These are phyloP conservation scores for Lethenteron camtschaticum DNA, from an alignment of 2,113 vertebrate genomes.

Conservation along the genomic window DNA sequence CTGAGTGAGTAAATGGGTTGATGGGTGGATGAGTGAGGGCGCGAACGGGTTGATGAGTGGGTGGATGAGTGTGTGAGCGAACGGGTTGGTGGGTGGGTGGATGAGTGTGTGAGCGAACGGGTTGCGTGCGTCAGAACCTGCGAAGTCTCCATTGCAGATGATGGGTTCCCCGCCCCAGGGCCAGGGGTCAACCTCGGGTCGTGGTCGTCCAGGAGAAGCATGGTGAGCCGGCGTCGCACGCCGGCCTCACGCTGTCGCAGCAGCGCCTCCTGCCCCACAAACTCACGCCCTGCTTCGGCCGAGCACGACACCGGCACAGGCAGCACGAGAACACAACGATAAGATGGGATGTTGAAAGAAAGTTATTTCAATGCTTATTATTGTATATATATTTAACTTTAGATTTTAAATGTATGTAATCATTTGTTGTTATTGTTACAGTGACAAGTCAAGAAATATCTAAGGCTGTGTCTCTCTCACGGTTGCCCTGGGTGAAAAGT, in stretches of 20 bases:
- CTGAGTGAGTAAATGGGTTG: no score
- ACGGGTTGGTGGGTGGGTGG: no score
- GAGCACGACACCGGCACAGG: not conserved
- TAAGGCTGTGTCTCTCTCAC: no score
- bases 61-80: no score
- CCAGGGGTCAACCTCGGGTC: conserved; percentile 77
- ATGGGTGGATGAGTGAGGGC: no score
- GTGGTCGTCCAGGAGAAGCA: conserved; percentile 86
- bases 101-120: no score
- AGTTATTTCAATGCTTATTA: not conserved
- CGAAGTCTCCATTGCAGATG: conserved; percentile 49
- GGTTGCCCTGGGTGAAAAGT: no score
- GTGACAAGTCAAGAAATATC: no score
- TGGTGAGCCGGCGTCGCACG: conserved; percentile 52
- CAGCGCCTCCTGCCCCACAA: conserved; percentile 52
- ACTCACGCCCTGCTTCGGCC: conserved; percentile 38
- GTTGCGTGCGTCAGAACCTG: conserved; percentile 20
- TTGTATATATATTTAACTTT: not conserved
- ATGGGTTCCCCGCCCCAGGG: conserved; percentile 97
- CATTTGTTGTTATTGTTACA: no score
- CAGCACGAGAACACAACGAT: not conserved
- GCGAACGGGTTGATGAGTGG: no score
- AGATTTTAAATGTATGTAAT: not conserved
- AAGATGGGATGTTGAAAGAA: not conserved
- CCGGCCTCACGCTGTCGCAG: conserved; percentile 65